Percentiles rank a stretch among this genome's conserved stretches.
Conservation (phyloP, 2,797 vertebrate genomes). For the Champsocephalus esox region DNA sequence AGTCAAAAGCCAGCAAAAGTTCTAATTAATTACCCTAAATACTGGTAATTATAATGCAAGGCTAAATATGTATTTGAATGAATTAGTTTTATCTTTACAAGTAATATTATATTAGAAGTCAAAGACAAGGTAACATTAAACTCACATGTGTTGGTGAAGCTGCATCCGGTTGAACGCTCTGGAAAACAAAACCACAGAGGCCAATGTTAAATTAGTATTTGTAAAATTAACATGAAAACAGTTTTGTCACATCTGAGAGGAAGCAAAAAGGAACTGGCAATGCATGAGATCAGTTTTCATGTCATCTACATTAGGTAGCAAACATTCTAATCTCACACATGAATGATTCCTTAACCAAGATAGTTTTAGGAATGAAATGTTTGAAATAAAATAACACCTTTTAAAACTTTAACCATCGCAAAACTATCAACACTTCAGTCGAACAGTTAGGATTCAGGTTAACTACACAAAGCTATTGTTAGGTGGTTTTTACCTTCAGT, state of each 20-base stretch:
- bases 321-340: neutral
- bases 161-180: slow-evolving; percentile 98
- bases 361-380: neutral
- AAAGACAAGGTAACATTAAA: slow-evolving; percentile 47
- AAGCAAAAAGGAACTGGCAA: slow-evolving; percentile 13
- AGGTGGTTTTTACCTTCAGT: slow-evolving; percentile 88
- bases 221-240: neutral
- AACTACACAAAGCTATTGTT: neutral
- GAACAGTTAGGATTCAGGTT: neutral
- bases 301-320: neutral
- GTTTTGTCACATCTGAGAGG: slow-evolving; percentile 16
- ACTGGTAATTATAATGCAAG: neutral
- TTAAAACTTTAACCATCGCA: neutral
- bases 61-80: neutral
- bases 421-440: neutral
- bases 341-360: neutral
- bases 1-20: slow-evolving; percentile 13
- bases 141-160: slow-evolving; percentile 98
- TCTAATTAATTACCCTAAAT: neutral
- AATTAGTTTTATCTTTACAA: neutral
- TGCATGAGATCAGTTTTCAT: slow-evolving; percentile 11
- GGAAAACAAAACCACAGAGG: slow-evolving; percentile 74
- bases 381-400: neutral
- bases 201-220: neutral
- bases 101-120: neutral